These are phyloP conservation scores for Mactra quadrangularis DNA, from an alignment of 1,140 invertebrate genomes.

Conservation along the genomic window DNA sequence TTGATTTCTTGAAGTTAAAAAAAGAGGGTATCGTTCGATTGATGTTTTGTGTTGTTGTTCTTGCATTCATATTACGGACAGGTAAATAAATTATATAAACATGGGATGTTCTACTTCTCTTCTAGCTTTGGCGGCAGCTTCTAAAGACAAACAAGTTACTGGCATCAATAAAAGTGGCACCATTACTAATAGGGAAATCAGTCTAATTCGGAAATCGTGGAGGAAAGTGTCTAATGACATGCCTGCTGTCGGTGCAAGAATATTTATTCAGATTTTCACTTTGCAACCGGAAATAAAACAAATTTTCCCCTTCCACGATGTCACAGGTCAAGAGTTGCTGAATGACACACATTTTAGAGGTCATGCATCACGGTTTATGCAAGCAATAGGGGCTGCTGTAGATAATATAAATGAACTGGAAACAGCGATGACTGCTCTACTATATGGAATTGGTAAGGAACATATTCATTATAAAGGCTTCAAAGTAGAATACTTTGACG, in stretches of 20 bases:
- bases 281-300: constrained; percentile 68
- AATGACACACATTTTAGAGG: constrained; percentile 66
- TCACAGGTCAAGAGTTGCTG: constrained; percentile 59
- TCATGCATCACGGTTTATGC: constrained; percentile 75
- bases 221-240: constrained; percentile 64
- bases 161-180: background rate
- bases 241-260: constrained; percentile 61
- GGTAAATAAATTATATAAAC: too few relatives aligned
- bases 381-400: constrained; percentile 72
- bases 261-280: constrained; percentile 73
- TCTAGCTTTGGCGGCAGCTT: background rate
- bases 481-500: constrained; percentile 67
- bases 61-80: too few relatives aligned
- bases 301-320: constrained; percentile 67
- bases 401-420: constrained; percentile 71
- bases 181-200: constrained; percentile 60
- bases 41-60: too few relatives aligned
- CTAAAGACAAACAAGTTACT: background rate
- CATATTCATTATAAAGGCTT: constrained; percentile 71
- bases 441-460: constrained; percentile 66
- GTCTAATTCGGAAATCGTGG: constrained; percentile 71
- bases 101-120: constrained; percentile 27
- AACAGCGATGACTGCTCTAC: constrained; percentile 56
- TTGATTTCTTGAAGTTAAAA: too few relatives aligned
- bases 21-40: too few relatives aligned